Conservation (phyloP, 2,797 vertebrate species). For the Paramormyrops hopkinsi region DNA sequence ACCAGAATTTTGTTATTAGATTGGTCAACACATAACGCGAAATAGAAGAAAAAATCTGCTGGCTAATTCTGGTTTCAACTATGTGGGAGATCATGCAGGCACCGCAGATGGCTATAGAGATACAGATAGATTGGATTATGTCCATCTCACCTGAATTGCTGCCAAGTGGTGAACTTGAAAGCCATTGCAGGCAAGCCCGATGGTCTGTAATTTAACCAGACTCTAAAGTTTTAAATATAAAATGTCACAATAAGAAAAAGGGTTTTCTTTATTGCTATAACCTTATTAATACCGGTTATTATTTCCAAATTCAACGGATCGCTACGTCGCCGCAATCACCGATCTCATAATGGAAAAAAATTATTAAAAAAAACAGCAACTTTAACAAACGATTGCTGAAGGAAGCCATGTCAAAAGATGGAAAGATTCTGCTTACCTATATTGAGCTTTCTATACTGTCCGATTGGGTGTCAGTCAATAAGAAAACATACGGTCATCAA, state of each 20-base stretch:
- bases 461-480: conserved; percentile 65
- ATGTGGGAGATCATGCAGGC: neutral
- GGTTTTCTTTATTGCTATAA: neutral
- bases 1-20: neutral
- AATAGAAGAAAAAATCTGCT: neutral
- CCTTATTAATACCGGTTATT: neutral
- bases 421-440: conserved; percentile 74
- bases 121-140: neutral
- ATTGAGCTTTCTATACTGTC: conserved; percentile 70
- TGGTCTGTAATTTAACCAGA: neutral
- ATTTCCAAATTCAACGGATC: neutral
- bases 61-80: conserved; percentile 7
- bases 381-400: neutral
- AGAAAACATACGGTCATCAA: conserved; percentile 71
- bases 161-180: conserved; percentile 23
- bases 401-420: conserved; percentile 19
- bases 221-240: neutral
- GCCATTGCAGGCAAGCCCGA: conserved; percentile 18
- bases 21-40: neutral
- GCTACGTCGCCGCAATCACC: neutral
- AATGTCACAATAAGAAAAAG: neutral
- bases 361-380: neutral
- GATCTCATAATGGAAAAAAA: neutral
- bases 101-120: neutral
- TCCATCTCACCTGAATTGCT: conserved; percentile 13